Percentiles rank a stretch among this genome's conserved stretches.
phyloP scores from a whole-genome alignment of 1,140 invertebrate genomes.

The Drosophila bocki region DNA sequence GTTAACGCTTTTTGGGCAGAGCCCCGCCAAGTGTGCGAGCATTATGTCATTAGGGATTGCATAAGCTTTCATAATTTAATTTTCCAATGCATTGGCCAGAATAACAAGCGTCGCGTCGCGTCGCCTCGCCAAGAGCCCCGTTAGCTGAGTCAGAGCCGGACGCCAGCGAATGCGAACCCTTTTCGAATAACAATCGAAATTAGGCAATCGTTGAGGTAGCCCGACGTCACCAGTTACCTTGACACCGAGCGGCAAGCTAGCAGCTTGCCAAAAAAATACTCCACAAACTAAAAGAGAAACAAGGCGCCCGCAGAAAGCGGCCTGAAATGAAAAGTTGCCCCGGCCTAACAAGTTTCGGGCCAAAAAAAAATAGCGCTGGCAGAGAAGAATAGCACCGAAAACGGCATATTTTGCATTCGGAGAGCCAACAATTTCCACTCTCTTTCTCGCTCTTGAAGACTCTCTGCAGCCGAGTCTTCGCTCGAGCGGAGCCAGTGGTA shows the following conservation, averaged over 20 bases:
- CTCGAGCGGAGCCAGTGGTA: slow-evolving; percentile 69
- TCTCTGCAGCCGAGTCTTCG: slow-evolving; percentile 41
- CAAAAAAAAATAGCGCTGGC: not conserved
- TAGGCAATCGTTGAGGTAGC: slow-evolving; percentile 73
- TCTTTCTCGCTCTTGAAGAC: slow-evolving; percentile 16
- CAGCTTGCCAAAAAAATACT: slow-evolving; percentile 43
- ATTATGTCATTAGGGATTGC: slow-evolving; percentile 78
- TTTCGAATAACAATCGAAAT: slow-evolving; percentile 79
- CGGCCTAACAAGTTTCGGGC: slow-evolving; percentile 40
- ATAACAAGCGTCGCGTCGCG: slow-evolving; percentile 60
- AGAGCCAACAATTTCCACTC: slow-evolving; percentile 23
- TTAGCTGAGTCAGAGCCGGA: slow-evolving; percentile 67
- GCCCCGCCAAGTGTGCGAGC: slow-evolving; percentile 27
- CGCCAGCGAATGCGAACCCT: slow-evolving; percentile 55
- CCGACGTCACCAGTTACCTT: slow-evolving; percentile 80
- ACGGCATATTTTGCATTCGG: slow-evolving; percentile 76
- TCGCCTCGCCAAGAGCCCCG: slow-evolving; percentile 35
- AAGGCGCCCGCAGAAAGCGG: slow-evolving; percentile 70
- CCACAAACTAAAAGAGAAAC: slow-evolving; percentile 45
- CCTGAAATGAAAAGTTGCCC: slow-evolving; percentile 79
- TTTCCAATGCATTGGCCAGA: slow-evolving; percentile 80
- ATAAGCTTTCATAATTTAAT: slow-evolving; percentile 79
- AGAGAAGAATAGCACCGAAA: slow-evolving; percentile 61
- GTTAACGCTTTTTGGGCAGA: slow-evolving; percentile 21
- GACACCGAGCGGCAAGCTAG: slow-evolving; percentile 41